Evolutionary conservation across 2,113 vertebrate species (phyloP).

Genomic region (Ramphastos sulfuratus): DNA sequence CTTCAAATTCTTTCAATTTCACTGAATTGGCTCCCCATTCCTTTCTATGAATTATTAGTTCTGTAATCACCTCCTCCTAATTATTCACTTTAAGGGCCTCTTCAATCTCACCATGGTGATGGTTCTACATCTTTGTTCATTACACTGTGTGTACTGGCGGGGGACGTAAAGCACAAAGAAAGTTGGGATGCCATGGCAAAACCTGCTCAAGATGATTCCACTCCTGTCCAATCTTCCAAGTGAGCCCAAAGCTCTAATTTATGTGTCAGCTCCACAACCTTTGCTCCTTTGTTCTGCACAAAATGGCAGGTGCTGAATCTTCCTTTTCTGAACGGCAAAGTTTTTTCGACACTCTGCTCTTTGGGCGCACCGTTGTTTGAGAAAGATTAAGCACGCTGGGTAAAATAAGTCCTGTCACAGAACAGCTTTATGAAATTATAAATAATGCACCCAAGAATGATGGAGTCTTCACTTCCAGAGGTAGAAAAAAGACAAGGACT

Average conservation of each 20-base stretch:
- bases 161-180: conserved; percentile 3
- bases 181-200: not conserved
- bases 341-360: conserved; percentile 45
- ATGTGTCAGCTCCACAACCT: conserved; percentile 44
- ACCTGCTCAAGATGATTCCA: not conserved
- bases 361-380: conserved; percentile 75
- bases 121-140: conserved; percentile 63
- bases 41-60: conserved; percentile 66
- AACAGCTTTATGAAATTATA: conserved; percentile 92
- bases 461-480: conserved; percentile 79
- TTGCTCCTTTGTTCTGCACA: conserved; percentile 55
- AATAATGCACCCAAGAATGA: conserved; percentile 79
- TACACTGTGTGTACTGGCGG: conserved; percentile 28
- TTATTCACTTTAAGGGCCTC: conserved; percentile 70
- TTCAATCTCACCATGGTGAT: conserved; percentile 50
- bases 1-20: conserved; percentile 65
- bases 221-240: conserved; percentile 15
- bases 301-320: conserved; percentile 50
- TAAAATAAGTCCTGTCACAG: conserved; percentile 88
- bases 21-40: conserved; percentile 60
- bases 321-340: not conserved
- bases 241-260: conserved; percentile 70
- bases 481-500: conserved; percentile 69
- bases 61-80: conserved; percentile 72
- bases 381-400: conserved; percentile 76